Base-by-base conservation (phyloP, 2,797 vertebrate species). In the Sebastes trivittatus region DNA sequence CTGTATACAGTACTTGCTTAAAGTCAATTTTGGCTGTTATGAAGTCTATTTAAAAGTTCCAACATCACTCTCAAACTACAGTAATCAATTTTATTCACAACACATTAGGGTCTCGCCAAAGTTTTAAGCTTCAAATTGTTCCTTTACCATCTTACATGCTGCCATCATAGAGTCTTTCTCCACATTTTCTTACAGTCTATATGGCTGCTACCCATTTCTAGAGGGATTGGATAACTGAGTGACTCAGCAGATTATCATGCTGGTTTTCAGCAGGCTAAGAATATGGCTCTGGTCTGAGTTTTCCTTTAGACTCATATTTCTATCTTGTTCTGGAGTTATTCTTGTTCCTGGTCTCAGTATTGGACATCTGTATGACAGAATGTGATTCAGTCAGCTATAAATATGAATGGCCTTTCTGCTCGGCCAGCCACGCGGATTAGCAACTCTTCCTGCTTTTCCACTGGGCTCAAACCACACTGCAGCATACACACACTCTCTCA, bases 321-420 rank as follows among this genome's bases (percentile, higher is more conserved):
- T 77, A 59, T 88, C 82, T 81, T 73, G 77, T 86, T 80, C 78
- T 81, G 64, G 75, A 84, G 85, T 73, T 89, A 90, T 85, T 93
- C 63, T 66, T 81, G 83, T 73, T 87, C 59, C 67, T 83, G 75
- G 72, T 87, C 81, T 77, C 63, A 88, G 82, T 77, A 75, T 73
- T 87, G 81, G 92, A 89, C 91, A 95, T 94, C 96, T 95, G 93
- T 94, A 95, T 93, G 92, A 90, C 94, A 95, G 95, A 91, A 92
- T 90, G 88, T 96, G 96, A 97, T 96, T 97, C 94, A 95, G 95
- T 96, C 94, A 70, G 93, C 96, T 97, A 97, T 97, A 97, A 97
- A 98, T 97, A 97, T 95, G 95, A 96, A 96, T 98, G 97, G 95
- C 96, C 96, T 97, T 97, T 96, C 95, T 95, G 92, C 95, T 94